phyloP scores from a whole-genome alignment of 2,888 invertebrate species.

The Ectemnius lituratus region DNA sequence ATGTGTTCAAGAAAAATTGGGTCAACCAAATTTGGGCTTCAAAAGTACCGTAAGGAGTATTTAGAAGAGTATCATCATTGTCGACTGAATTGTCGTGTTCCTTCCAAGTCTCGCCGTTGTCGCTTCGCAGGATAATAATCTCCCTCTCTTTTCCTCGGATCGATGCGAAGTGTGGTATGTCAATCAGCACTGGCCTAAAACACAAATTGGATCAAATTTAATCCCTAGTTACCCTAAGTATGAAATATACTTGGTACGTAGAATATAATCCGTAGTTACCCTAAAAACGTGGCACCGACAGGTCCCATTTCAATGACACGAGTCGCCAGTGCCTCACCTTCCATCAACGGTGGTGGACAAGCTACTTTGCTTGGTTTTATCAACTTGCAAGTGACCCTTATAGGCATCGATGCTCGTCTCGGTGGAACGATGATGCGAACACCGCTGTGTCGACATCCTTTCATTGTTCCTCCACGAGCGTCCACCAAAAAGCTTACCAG shows the following conservation, averaged over 20 bases:
- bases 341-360: slow-evolving; percentile 97
- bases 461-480: slow-evolving; percentile 99
- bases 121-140: slow-evolving; percentile 96
- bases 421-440: slow-evolving; percentile 98
- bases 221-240: no score
- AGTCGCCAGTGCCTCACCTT: slow-evolving; percentile 98
- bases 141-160: slow-evolving; percentile 96
- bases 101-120: slow-evolving; percentile 99
- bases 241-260: no score
- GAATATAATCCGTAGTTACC: slow-evolving; percentile 80
- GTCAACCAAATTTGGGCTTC: background rate
- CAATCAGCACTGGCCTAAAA: slow-evolving; percentile 92
- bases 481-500: slow-evolving; percentile 99
- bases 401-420: slow-evolving; percentile 95
- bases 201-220: no score
- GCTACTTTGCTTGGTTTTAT: slow-evolving; percentile 86
- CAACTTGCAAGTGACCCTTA: slow-evolving; percentile 96
- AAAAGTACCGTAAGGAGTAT: slow-evolving; percentile 85
- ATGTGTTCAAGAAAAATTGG: no score
- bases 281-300: slow-evolving; percentile 96
- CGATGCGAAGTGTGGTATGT: slow-evolving; percentile 98
- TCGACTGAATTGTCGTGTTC: slow-evolving; percentile 88
- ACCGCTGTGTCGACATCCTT: slow-evolving; percentile 98
- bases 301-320: slow-evolving; percentile 97
- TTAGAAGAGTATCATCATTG: slow-evolving; percentile 81